These are phyloP conservation scores for Papilio polytes DNA, from an alignment of 1,140 invertebrate species.

Conservation along the genomic window DNA sequence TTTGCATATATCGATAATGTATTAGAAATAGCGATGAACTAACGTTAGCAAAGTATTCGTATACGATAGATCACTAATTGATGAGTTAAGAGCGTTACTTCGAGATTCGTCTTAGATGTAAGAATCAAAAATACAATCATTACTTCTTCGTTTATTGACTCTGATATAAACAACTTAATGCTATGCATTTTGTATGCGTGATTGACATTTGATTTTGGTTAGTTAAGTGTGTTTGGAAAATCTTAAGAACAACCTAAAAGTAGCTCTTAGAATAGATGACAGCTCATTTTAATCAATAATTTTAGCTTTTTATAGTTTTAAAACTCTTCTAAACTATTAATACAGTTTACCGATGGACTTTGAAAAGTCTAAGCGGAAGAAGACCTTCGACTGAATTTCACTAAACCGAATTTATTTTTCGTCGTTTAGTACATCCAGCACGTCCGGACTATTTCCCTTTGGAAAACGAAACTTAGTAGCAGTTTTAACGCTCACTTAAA, in stretches of 20 bases:
- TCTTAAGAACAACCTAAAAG: too few relatives aligned
- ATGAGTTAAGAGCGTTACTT: not conserved
- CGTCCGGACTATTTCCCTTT: slow-evolving; percentile 1
- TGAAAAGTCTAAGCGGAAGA: not conserved
- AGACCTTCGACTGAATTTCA: slow-evolving; percentile 6
- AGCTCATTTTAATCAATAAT: not conserved
- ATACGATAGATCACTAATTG: not conserved
- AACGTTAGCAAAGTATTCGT: not conserved
- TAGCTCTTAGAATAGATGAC: not conserved
- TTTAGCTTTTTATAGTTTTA: not conserved
- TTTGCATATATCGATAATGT: not conserved
- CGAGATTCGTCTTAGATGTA: not conserved
- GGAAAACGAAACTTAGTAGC: not conserved
- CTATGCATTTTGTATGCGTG: too few relatives aligned
- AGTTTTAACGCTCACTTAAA: not conserved
- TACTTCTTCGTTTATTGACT: too few relatives aligned
- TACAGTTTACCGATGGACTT: not conserved
- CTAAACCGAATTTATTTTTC: slow-evolving; percentile 6
- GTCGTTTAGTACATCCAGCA: not conserved
- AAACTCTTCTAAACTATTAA: not conserved
- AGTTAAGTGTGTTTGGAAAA: too few relatives aligned
- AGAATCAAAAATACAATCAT: not conserved
- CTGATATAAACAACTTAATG: too few relatives aligned
- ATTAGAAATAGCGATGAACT: not conserved
- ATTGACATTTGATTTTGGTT: too few relatives aligned